Evolutionary conservation across 2,888 invertebrate species (phyloP).

Genomic region (Coenonympha arcania): DNA sequence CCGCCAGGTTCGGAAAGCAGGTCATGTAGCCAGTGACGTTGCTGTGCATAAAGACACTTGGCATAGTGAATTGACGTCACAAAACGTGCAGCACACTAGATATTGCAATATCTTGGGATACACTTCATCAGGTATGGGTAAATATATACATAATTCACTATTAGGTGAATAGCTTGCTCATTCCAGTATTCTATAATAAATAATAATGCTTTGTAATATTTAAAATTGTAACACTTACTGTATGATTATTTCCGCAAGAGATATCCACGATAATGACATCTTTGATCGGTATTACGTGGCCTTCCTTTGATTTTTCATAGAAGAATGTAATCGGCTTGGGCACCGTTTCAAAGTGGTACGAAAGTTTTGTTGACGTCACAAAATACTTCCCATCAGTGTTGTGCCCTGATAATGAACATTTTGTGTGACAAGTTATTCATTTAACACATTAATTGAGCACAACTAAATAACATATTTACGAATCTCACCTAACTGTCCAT

Average conservation of each 20-base stretch:
- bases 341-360: constrained; percentile 87
- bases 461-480: background rate
- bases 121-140: no score
- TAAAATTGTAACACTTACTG: constrained; percentile 71
- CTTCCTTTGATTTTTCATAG: constrained; percentile 90
- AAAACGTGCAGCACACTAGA: no score
- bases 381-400: constrained; percentile 97
- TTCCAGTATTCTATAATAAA: no score
- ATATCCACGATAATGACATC: constrained; percentile 92
- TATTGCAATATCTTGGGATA: no score
- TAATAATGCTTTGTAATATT: background rate
- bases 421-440: background rate
- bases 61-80: no score
- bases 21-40: no score
- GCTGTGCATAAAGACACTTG: no score
- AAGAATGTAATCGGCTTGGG: constrained; percentile 90
- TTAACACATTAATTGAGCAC: no score
- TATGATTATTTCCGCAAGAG: constrained; percentile 92
- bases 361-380: constrained; percentile 89
- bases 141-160: no score
- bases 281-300: constrained; percentile 86
- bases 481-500: constrained; percentile 87
- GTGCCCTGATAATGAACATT: constrained; percentile 75
- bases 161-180: no score
- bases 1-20: no score